phyloP scores from a whole-genome alignment of 2,888 invertebrate genomes.

The Scaptomyza parva region DNA sequence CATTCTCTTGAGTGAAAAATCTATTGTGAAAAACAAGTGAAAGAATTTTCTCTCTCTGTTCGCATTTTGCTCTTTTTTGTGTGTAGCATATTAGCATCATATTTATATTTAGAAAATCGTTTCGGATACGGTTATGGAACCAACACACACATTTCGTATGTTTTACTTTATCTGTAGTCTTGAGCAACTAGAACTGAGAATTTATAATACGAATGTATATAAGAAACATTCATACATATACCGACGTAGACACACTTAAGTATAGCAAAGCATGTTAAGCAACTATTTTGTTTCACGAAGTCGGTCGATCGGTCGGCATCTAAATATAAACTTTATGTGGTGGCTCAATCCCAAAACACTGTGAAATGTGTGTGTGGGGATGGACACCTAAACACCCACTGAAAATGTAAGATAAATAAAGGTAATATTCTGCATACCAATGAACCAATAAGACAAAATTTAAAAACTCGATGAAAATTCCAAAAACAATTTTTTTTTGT shows the following conservation, averaged over 20 bases:
- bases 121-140: conserved; percentile 71
- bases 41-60: conserved; percentile 28
- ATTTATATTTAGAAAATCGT: conserved; percentile 78
- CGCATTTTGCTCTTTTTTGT: conserved; percentile 20
- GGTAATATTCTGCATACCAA: conserved; percentile 46
- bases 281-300: conserved; percentile 72
- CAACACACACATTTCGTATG: conserved; percentile 58
- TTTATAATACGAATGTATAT: conserved; percentile 12
- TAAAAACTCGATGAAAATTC: conserved; percentile 43
- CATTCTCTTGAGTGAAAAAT: conserved; percentile 60
- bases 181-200: conserved; percentile 44
- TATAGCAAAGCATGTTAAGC: conserved; percentile 60
- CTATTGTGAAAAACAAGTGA: neutral
- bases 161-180: conserved; percentile 15
- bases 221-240: neutral
- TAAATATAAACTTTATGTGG: conserved; percentile 69
- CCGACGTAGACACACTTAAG: conserved; percentile 29
- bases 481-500: conserved; percentile 30
- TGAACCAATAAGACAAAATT: conserved; percentile 43
- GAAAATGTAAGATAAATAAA: conserved; percentile 36
- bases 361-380: conserved; percentile 12
- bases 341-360: conserved; percentile 58
- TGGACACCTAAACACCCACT: conserved; percentile 46
- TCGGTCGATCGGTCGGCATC: conserved; percentile 69
- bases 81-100: conserved; percentile 68